phyloP scores from a whole-genome alignment of 2,888 invertebrate genomes.

The Andrena chrysosceles region DNA sequence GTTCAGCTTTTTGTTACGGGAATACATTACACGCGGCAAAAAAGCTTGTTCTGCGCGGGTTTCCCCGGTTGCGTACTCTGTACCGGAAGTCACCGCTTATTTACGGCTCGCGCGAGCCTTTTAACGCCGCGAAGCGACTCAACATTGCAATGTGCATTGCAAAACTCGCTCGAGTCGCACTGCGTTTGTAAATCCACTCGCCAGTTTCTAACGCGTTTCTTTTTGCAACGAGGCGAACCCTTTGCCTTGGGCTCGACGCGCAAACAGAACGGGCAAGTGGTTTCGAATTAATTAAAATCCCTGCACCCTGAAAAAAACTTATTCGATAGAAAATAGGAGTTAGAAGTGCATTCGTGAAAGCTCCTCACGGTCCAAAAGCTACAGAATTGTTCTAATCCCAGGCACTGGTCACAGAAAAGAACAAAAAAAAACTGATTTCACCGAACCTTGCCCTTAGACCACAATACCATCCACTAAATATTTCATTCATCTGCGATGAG shows the following conservation, averaged over 20 bases:
- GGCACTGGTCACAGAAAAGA: too few species aligned
- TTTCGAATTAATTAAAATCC: too few species aligned
- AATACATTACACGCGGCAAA: conserved; percentile 25
- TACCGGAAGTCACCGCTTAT: conserved; percentile 60
- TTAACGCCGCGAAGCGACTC: conserved; percentile 41
- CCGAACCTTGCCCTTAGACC: not conserved
- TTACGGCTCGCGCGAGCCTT: conserved; percentile 58
- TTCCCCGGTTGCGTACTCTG: conserved; percentile 44
- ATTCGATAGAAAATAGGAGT: too few species aligned
- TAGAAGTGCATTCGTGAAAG: too few species aligned
- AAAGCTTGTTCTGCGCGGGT: conserved; percentile 41
- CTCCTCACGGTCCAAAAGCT: too few species aligned
- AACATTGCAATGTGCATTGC: conserved; percentile 19
- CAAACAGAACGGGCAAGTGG: too few species aligned
- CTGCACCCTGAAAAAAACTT: too few species aligned
- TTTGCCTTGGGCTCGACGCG: too few species aligned
- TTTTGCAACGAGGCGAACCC: not conserved
- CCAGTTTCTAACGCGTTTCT: not conserved
- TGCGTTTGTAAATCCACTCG: conserved; percentile 9
- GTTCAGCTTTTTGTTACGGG: conserved; percentile 19
- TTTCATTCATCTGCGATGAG: not conserved
- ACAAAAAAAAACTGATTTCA: not conserved
- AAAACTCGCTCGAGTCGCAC: conserved; percentile 4
- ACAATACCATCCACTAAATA: not conserved
- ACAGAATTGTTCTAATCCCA: too few species aligned